Base-by-base conservation (phyloP, 1,140 invertebrate genomes). In the Phocides pigmalion region DNA sequence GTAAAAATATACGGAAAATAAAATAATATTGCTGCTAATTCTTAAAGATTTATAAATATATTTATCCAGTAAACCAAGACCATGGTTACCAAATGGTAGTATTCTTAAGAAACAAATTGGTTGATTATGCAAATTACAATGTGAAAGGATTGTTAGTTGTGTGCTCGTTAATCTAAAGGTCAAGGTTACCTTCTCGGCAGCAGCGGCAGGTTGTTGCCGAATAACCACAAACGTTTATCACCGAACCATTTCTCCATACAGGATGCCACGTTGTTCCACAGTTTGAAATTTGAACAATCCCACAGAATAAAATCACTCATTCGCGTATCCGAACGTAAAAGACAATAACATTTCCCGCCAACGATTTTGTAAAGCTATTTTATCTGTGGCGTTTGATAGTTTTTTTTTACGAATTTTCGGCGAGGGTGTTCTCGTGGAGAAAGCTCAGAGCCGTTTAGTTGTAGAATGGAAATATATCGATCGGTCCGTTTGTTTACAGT, bases 181-280 rank as follows among this genome's bases (percentile, higher is more conserved):
- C 56, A 61, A 61, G 42, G 62, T 91, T 92, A 96, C 96, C 95
- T 95, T 90, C 96, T 94, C 62, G 96, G 95, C 73, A 97, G 87
- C 74, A 97, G 92, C 71, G 96, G 96, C 84, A 96, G 93, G 86
- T 96, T 96, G 92, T 95, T 96, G 82, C 96, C 96, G 87, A 97
- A 96, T 86, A 97, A 94, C 96, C 96, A 97, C 82, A 97, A 93
- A 93, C 95, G 95, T 89, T 95, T 95, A 93, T 96, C 96, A 93
- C 95, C 95, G 81, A 97, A 95, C 96, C 96, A 97, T 96, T 95
- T 96, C 94, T 97, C 96, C 96, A 97, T 97, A 91, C 94, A 94
- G 87, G 88, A 84, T 69, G 87, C 82, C 87, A 91, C 85, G 82
- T 89, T 89, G 79, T 86, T 84, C 79, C 81, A 86, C 84, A 86